These are phyloP conservation scores for Calephelis virginiensis DNA, from an alignment of 1,140 invertebrate species.

Conservation along the genomic window DNA sequence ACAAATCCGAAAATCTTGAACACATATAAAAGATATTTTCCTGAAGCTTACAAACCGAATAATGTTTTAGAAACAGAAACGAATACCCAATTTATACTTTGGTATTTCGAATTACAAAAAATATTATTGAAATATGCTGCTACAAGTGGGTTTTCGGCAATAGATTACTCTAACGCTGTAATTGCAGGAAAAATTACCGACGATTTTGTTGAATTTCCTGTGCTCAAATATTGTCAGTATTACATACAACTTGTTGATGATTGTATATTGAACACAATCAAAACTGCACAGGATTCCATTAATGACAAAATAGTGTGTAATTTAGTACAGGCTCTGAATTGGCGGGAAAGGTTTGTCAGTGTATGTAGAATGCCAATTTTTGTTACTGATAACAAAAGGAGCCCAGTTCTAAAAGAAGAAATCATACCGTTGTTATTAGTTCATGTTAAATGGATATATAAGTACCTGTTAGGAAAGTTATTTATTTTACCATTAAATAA, in stretches of 20 bases:
- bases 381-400: constrained; percentile 47
- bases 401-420: constrained; percentile 57
- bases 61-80: constrained; percentile 26
- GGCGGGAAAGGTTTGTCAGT: constrained; percentile 72
- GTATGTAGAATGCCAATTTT: constrained; percentile 52
- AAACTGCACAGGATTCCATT: constrained; percentile 33
- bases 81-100: constrained; percentile 44
- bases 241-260: constrained; percentile 62
- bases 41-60: constrained; percentile 43
- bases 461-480: constrained; percentile 66
- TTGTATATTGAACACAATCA: constrained; percentile 53
- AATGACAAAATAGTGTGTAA: constrained; percentile 43
- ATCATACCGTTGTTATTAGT: constrained; percentile 69
- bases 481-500: constrained; percentile 37
- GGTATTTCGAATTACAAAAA: constrained; percentile 50
- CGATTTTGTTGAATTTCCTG: constrained; percentile 73
- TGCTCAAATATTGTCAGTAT: constrained; percentile 69
- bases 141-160: constrained; percentile 43
- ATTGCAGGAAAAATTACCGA: constrained; percentile 54
- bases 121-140: constrained; percentile 27
- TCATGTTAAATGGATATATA: constrained; percentile 79
- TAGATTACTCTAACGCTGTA: constrained; percentile 66
- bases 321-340: constrained; percentile 63
- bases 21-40: constrained; percentile 46
- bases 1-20: constrained; percentile 22